A percentile compares a stretch with the other conserved stretches of the same genome.
Evolutionary conservation across 2,797 vertebrate genomes (phyloP).

Genomic region (Sebastes nivosus): DNA sequence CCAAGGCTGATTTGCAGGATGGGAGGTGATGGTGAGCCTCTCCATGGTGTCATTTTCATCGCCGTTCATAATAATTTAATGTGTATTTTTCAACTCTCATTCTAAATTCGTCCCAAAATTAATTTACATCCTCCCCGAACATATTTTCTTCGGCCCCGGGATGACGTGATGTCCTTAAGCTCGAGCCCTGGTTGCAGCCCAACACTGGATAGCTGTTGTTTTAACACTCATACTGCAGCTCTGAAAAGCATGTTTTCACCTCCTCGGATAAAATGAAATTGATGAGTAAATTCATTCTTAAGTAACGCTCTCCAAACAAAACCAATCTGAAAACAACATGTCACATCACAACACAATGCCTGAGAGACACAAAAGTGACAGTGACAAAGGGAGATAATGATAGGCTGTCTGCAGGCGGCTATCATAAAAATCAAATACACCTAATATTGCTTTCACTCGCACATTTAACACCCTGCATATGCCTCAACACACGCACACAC

Average conservation of each 20-base stretch:
- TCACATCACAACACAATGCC: conserved; percentile 22
- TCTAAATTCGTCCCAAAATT: too few relatives aligned
- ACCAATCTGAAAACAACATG: conserved; percentile 16
- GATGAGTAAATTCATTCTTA: not conserved
- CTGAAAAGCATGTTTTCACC: conserved; percentile 4
- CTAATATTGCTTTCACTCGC: conserved; percentile 35
- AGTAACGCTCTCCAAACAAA: conserved; percentile 6
- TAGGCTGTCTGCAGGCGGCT: conserved; percentile 27
- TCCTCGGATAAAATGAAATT: not conserved
- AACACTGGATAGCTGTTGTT: not conserved
- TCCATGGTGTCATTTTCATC: too few relatives aligned
- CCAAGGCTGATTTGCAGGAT: too few relatives aligned
- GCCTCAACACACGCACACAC: conserved; percentile 9
- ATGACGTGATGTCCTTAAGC: too few relatives aligned
- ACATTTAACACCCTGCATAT: conserved; percentile 25
- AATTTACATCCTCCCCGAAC: too few relatives aligned
- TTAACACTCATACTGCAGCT: not conserved
- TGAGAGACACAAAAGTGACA: conserved; percentile 22
- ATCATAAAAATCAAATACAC: conserved; percentile 52
- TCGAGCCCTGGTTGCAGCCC: not conserved
- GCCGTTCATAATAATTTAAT: too few relatives aligned
- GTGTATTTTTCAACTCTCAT: too few relatives aligned
- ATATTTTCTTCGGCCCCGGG: too few relatives aligned
- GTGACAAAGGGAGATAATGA: conserved; percentile 46
- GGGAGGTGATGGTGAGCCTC: too few relatives aligned